Base-by-base conservation (phyloP, 2,888 invertebrate species). In the Emmelina monodactyla region DNA sequence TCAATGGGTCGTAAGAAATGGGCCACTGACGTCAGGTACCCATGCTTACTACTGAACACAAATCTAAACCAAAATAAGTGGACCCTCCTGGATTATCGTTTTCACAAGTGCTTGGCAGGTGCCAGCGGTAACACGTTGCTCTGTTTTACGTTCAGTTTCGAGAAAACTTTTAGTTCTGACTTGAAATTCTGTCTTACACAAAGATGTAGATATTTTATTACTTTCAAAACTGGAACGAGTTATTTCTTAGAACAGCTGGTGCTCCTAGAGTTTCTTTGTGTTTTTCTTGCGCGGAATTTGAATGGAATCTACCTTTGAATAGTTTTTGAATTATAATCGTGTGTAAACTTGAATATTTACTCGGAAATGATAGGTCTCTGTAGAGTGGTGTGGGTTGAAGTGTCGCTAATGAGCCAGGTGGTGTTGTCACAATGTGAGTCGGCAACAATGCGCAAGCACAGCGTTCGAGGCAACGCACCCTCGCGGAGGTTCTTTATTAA, bases 1-100 rank as follows among this genome's bases (percentile, higher is more conserved):
- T 73, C 76, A 76, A 78, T 78, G 75, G 75, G 60, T 70, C 63
- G 75, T 68, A 73, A 75, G 76, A 71, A 73, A 73, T 75, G 63
- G 70, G 72, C 69, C 65, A 69, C 65, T 66, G 66, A 68, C 62
- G 66, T 62, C 59, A 53, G 58, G 56, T 49, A 25, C 6, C 25
- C 25, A 25, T 25, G 11, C 38, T 22, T 28, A 28, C 32, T 14
- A 16, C 28, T 38, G n/a, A 25, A 25, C n/a, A 10, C 9, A 25
- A n/a, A 19, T 37, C 39, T 32, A 35, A 31, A 28, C 34, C 22
- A 12, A 32, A 31, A 28, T 34, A 35, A 42, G 34, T 16, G 10
- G 22, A 31, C 6, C 29, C 10, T 16, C 25, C 4, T 30, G 30
- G 16, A 11, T n/a, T 11, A 16, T 32, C n/a, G n/a, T 11, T 12